A percentile compares a stretch with the other conserved stretches of the same genome.
Conservation (phyloP, 2,888 invertebrate genomes). For the Andrena marginata region DNA sequence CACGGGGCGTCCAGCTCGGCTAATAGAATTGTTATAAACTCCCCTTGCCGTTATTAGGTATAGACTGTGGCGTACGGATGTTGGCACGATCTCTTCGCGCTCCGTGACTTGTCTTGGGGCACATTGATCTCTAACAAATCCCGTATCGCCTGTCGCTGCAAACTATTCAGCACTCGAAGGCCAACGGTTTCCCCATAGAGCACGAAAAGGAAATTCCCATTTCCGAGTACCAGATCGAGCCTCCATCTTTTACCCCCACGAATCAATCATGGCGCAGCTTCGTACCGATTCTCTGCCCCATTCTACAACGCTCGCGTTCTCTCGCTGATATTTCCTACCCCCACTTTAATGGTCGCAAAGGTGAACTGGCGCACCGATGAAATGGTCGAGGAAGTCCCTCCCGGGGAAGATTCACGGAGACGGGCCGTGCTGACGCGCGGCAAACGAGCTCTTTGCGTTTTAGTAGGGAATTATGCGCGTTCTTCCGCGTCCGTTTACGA, state of each 20-base stretch:
- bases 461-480: conserved; percentile 82
- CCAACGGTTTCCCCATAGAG: no score
- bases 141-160: no score
- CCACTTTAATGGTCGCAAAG: conserved; percentile 27
- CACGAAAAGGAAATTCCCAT: no score
- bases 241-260: no score
- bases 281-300: background rate
- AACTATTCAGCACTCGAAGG: no score
- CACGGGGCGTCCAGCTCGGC: background rate
- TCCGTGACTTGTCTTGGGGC: no score
- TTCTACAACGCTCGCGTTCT: background rate
- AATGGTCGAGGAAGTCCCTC: conserved; percentile 37
- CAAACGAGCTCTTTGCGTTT: conserved; percentile 81
- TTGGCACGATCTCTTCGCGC: no score
- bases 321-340: conserved; percentile 4
- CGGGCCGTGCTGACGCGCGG: conserved; percentile 54
- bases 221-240: no score
- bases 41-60: background rate
- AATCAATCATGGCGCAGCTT: no score
- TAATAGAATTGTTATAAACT: background rate
- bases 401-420: conserved; percentile 50
- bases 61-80: background rate
- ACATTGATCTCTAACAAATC: no score
- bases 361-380: conserved; percentile 16
- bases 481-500: conserved; percentile 82